Percentiles rank a stretch among this genome's conserved stretches.
Evolutionary conservation across 2,888 invertebrate species (phyloP).

Genomic region (Cyclophora punctaria): DNA sequence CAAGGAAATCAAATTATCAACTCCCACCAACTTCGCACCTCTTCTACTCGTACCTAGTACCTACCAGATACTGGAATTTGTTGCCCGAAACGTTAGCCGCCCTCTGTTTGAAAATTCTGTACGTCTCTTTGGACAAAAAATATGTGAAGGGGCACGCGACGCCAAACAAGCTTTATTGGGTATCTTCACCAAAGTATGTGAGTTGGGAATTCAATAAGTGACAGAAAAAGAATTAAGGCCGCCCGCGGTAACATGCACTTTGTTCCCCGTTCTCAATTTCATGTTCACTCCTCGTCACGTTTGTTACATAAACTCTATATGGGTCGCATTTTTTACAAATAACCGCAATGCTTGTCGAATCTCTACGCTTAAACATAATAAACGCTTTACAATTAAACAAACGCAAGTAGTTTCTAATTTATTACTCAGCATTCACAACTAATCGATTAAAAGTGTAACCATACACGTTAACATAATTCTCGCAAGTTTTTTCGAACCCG

Average conservation of each 20-base stretch:
- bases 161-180: conserved; percentile 68
- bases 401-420: conserved; percentile 17
- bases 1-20: conserved; percentile 72
- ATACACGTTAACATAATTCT: conserved; percentile 33
- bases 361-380: too few species aligned
- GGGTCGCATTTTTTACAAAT: too few species aligned
- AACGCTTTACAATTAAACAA: too few species aligned
- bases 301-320: neutral
- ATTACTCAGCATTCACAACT: conserved; percentile 20
- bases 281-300: conserved; percentile 22
- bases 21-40: conserved; percentile 65
- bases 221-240: conserved; percentile 60
- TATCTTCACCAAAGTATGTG: conserved; percentile 62
- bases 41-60: conserved; percentile 47
- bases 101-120: conserved; percentile 62
- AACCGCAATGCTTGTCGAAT: neutral
- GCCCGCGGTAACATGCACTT: conserved; percentile 41
- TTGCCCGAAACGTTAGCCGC: conserved; percentile 43
- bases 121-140: conserved; percentile 55
- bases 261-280: conserved; percentile 41
- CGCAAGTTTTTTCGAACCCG: conserved; percentile 46
- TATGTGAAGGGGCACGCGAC: conserved; percentile 52
- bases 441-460: conserved; percentile 12
- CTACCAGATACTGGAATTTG: conserved; percentile 54
- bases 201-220: conserved; percentile 67